These are phyloP conservation scores for Scyliorhinus canicula DNA, from an alignment of 2,797 vertebrate species.

Conservation along the genomic window DNA sequence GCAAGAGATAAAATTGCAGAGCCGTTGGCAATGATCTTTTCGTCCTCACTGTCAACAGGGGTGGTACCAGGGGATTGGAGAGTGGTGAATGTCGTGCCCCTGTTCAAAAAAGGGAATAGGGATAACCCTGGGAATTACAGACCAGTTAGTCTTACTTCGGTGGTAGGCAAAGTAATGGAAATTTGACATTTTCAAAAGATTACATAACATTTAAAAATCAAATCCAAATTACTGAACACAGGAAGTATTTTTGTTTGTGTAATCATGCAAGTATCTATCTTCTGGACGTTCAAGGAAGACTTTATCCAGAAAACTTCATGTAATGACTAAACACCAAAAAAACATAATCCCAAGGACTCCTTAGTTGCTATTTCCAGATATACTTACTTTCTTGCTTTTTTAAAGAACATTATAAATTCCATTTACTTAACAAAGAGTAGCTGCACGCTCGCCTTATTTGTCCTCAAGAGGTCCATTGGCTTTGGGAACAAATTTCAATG, in stretches of 20 bases:
- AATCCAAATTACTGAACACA: neutral
- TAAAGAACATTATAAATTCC: neutral
- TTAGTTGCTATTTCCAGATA: neutral
- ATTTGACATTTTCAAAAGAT: neutral
- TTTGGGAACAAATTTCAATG: constrained; percentile 84
- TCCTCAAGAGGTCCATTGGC: constrained; percentile 49
- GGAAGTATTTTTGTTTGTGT: constrained; percentile 40
- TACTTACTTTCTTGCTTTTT: neutral
- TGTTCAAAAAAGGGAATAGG: too few relatives aligned
- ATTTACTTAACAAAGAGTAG: neutral
- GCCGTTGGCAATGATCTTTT: too few relatives aligned
- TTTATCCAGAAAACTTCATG: constrained; percentile 75
- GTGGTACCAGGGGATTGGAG: too few relatives aligned
- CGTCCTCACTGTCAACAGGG: too few relatives aligned
- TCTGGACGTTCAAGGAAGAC: constrained; percentile 58
- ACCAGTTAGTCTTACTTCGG: too few relatives aligned
- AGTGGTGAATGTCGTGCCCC: too few relatives aligned
- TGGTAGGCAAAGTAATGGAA: too few relatives aligned
- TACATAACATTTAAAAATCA: neutral
- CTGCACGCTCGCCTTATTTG: constrained; percentile 56
- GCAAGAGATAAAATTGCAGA: too few relatives aligned
- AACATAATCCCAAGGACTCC: constrained; percentile 35
- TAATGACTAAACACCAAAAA: constrained; percentile 53
- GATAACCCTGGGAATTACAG: too few relatives aligned
- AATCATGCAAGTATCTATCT: constrained; percentile 64